Evolutionary conservation across 2,797 vertebrate genomes (phyloP), one percentile per base, ranked within the genome.

Genomic region (Neosilurus mollespiculum): DNA sequence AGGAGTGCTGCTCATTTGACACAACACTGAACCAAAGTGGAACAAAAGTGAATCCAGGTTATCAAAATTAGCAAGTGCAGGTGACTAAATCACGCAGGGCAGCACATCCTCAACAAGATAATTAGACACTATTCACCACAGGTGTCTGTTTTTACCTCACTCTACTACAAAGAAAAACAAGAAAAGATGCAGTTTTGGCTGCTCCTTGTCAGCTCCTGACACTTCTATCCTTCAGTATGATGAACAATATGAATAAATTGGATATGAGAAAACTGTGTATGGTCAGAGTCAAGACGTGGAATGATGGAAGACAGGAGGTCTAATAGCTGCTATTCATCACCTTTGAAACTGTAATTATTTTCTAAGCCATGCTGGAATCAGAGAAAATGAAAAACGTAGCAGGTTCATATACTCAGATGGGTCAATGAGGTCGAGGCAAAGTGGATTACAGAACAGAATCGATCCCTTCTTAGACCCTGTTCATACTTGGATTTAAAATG

Each of bases 251-350:
- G 65, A 66, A 51, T 82, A 76, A 69, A 82, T 59, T 78, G 49
- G 67, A 82, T 76, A 54, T 82, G 65, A 79, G 81, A 80, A 87
- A 85, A 87, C 66, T 26, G 7, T 30, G 81, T 78, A 85, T 87
- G 83, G 30, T 75, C 62, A 76, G 30, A 88, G 69, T 9, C 53
- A 78, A 58, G 53, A 73, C 43, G 84, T 24, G 43, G 22, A 58
- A 34, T 58, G 76, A 65, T 58, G 64, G 49, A 37, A 83, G 81
- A 73, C 79, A 77, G 70, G 49, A 65, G 43, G 62, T 83, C 83
- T 88, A 92, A 92, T 91, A 85, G 86, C 83, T 77, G 83, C 80
- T 83, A 89, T 92, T 91, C 84, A 86, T 92, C 89, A 91, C 65
- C 87, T 89, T 90, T 78, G 87, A 84, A 89, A 85, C 80, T 86